Evolutionary conservation across 2,797 vertebrate species (phyloP).

Genomic region (Xenops minutus): DNA sequence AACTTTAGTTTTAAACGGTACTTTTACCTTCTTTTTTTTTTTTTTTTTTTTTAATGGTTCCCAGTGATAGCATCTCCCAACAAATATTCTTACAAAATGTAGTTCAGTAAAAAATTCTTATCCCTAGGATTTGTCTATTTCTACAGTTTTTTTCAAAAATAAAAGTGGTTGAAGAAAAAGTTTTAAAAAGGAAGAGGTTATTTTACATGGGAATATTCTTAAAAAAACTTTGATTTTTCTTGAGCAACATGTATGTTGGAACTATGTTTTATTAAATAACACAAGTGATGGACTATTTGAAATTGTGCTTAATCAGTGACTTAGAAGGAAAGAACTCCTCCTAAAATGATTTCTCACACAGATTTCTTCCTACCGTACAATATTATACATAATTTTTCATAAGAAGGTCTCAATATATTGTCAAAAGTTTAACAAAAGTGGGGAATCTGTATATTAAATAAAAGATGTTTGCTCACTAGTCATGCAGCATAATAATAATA

Average conservation of each 20-base stretch:
- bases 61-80: neutral
- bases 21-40: accelerated
- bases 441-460: neutral
- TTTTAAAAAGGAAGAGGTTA: neutral
- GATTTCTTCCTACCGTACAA: neutral
- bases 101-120: neutral
- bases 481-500: neutral
- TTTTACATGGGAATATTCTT: neutral
- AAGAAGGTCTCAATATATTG: neutral
- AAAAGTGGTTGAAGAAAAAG: neutral
- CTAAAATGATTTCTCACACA: neutral
- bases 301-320: neutral
- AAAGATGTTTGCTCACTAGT: accelerated
- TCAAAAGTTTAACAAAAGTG: neutral
- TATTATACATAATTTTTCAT: neutral
- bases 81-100: neutral
- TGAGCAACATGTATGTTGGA: neutral
- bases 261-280: neutral
- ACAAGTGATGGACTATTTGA: neutral
- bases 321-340: neutral
- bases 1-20: neutral
- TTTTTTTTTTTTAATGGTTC: too few species aligned
- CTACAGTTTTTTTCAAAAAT: neutral
- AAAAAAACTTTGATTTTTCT: neutral
- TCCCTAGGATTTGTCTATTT: neutral